Conservation (phyloP, 2,797 vertebrate genomes). For the Lateolabrax maculatus region DNA sequence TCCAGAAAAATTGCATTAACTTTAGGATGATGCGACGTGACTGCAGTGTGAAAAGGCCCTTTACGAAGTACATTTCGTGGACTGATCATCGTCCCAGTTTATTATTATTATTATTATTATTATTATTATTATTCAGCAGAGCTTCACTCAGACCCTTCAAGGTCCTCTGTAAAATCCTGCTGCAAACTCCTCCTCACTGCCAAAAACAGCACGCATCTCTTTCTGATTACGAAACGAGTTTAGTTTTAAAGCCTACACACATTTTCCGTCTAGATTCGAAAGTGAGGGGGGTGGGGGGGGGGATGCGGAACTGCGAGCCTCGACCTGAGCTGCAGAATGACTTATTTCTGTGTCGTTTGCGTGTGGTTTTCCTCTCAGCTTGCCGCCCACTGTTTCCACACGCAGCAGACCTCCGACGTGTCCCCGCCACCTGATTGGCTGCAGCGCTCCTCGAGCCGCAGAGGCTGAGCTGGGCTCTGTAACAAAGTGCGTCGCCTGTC, state of each 20-base stretch:
- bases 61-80: background rate
- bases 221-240: background rate
- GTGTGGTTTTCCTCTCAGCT: conserved; percentile 30
- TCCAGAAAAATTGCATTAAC: background rate
- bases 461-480: conserved; percentile 28
- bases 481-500: conserved; percentile 40
- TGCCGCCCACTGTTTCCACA: conserved; percentile 62
- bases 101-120: too few species aligned
- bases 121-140: conserved; percentile 4
- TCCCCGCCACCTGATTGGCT: conserved; percentile 63
- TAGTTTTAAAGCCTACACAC: conserved; percentile 1
- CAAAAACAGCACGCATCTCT: background rate
- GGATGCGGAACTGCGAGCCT: too few species aligned
- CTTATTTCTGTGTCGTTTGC: conserved; percentile 27
- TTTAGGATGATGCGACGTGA: background rate
- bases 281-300: too few species aligned
- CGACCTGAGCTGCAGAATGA: conserved; percentile 45
- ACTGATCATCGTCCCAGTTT: background rate
- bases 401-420: conserved; percentile 38
- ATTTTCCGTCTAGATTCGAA: too few species aligned
- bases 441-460: background rate
- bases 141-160: conserved; percentile 8
- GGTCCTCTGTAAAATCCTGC: background rate
- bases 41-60: background rate
- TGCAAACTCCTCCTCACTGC: background rate